phyloP scores from a whole-genome alignment of 2,797 vertebrate genomes.

The Cyprinella venusta region DNA sequence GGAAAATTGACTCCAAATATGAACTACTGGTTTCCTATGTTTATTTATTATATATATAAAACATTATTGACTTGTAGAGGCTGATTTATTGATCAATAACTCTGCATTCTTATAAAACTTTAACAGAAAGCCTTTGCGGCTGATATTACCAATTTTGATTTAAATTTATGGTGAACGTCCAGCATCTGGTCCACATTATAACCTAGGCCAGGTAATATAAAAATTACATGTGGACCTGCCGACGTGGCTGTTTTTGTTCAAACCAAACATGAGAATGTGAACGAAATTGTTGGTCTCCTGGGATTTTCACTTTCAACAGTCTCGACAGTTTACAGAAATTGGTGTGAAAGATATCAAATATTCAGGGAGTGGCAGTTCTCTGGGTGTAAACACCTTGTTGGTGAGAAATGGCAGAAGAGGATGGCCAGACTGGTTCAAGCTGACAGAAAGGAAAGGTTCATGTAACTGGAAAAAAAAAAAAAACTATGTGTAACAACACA shows the following conservation, averaged over 20 bases:
- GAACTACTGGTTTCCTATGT: too few species aligned
- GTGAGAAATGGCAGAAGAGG: neutral
- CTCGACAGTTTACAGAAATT: neutral
- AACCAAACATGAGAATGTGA: neutral
- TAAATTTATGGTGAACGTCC: too few species aligned
- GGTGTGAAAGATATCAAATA: neutral
- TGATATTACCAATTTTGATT: neutral
- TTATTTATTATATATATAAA: too few species aligned
- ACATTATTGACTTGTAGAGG: too few species aligned
- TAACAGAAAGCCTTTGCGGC: too few species aligned
- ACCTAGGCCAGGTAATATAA: neutral
- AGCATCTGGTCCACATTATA: too few species aligned
- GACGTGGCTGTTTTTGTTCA: neutral
- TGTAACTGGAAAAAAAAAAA: neutral
- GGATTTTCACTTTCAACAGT: neutral
- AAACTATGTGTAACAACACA: neutral
- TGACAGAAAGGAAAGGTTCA: neutral
- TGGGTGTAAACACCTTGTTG: neutral
- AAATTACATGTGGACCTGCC: neutral
- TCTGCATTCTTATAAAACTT: neutral
- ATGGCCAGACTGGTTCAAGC: slow-evolving; percentile 8
- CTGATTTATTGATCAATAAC: neutral
- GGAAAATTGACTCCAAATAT: too few species aligned
- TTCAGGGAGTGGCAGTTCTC: neutral
- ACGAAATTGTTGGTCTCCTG: neutral